phyloP scores from a whole-genome alignment of 2,888 invertebrate species.

The Alitta virens region DNA sequence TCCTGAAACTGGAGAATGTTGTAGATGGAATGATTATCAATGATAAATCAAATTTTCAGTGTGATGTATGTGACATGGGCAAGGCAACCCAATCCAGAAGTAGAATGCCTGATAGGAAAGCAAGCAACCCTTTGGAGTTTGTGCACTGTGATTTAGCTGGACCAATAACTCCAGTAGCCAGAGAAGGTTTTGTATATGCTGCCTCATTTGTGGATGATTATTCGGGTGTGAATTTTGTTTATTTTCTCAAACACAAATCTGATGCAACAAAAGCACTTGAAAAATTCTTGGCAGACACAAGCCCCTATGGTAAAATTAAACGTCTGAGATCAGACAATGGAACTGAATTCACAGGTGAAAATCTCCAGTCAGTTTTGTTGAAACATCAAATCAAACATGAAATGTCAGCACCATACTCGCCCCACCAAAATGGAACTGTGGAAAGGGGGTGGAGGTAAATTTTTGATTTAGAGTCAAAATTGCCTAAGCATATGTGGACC shows the following conservation, averaged over 20 bases:
- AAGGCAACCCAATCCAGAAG: not conserved
- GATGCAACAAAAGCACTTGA: conserved; percentile 6
- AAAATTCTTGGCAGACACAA: too few species aligned
- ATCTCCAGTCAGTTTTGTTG: conserved; percentile 3
- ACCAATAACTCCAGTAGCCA: too few species aligned
- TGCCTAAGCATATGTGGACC: conserved; percentile 24
- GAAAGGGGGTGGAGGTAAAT: conserved; percentile 26
- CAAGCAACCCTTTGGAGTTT: too few species aligned
- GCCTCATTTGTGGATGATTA: conserved; percentile 25
- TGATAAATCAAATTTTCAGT: too few species aligned
- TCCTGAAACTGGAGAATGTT: conserved; percentile 16
- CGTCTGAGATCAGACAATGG: not conserved
- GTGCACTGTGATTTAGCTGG: too few species aligned
- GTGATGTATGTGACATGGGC: not conserved
- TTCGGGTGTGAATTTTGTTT: conserved; percentile 22
- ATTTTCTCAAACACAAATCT: conserved; percentile 22
- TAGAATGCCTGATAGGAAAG: too few species aligned
- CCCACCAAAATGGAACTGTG: conserved; percentile 26
- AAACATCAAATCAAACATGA: conserved; percentile 21
- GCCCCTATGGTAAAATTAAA: not conserved
- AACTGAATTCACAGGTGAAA: not conserved
- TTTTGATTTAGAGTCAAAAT: conserved; percentile 22
- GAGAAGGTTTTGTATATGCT: not conserved
- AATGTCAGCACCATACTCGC: conserved; percentile 18
- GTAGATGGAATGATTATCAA: conserved; percentile 22